Evolutionary conservation across 2,113 vertebrate species (phyloP).

Genomic region (Jaculus jaculus): DNA sequence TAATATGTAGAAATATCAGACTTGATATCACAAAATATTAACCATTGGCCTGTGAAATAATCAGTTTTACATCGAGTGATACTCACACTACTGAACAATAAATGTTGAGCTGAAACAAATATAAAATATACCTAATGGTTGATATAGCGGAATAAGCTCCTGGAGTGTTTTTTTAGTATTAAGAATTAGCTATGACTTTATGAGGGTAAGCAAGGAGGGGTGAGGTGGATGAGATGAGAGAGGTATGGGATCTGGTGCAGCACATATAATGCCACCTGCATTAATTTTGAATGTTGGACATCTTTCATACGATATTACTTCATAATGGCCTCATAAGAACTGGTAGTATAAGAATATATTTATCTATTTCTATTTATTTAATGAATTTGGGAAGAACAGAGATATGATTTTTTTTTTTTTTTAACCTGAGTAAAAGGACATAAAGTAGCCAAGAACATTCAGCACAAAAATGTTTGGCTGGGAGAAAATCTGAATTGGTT

Average conservation of each 20-base stretch:
- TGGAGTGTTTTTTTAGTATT: neutral
- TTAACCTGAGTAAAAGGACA: neutral
- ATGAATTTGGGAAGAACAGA: neutral
- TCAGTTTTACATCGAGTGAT: neutral
- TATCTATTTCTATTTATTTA: neutral
- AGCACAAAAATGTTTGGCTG: neutral
- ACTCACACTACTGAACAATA: neutral
- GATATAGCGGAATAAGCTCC: neutral
- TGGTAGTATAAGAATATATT: neutral
- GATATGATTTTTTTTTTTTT: neutral
- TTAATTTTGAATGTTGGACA: neutral
- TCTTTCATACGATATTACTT: neutral
- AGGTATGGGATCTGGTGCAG: neutral
- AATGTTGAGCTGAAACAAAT: neutral
- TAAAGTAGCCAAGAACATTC: neutral
- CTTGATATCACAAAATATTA: neutral
- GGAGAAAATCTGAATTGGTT: neutral
- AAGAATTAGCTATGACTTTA: neutral
- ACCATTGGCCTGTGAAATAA: neutral
- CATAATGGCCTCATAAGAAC: neutral
- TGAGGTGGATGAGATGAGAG: neutral
- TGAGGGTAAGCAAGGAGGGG: fast-evolving
- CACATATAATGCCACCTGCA: neutral
- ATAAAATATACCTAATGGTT: neutral
- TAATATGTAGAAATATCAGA: neutral